Evolutionary conservation across 1,140 invertebrate genomes (phyloP).

Genomic region (Orchestia grillus): DNA sequence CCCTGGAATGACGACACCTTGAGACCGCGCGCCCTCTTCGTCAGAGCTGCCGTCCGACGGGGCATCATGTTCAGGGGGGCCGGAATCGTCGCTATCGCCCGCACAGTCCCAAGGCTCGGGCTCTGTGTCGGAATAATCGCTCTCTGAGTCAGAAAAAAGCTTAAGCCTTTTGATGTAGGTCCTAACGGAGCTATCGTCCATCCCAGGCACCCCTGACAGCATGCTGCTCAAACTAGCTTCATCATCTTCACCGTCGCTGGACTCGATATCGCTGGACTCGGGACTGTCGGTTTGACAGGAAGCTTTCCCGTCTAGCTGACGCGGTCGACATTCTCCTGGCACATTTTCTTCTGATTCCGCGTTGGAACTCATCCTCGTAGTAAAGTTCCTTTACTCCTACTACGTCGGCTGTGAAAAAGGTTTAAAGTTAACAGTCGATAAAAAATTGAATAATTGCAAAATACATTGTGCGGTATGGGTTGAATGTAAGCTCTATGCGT

Average conservation of each 20-base stretch:
- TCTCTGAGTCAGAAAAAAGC: not conserved
- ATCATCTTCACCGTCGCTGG: not conserved
- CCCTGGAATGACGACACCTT: not conserved
- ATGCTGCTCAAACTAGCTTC: not conserved
- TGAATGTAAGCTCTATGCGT: too few relatives aligned
- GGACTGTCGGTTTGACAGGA: not conserved
- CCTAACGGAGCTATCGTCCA: not conserved
- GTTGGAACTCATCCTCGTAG: not conserved
- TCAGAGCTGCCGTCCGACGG: not conserved
- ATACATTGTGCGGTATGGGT: too few relatives aligned
- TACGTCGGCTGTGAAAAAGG: not conserved
- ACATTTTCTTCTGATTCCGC: not conserved
- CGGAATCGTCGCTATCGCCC: not conserved
- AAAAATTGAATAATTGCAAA: too few relatives aligned
- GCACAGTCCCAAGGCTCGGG: not conserved
- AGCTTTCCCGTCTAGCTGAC: not conserved
- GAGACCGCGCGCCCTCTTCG: not conserved
- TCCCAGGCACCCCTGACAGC: not conserved
- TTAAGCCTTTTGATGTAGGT: constrained; percentile 1
- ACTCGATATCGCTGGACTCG: not conserved
- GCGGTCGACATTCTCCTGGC: not conserved
- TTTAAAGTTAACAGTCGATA: not conserved
- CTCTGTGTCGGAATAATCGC: not conserved
- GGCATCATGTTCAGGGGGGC: not conserved
- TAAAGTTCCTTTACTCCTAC: not conserved